Evolutionary conservation across 2,113 vertebrate species (phyloP).

Genomic region (Calonectris borealis): DNA sequence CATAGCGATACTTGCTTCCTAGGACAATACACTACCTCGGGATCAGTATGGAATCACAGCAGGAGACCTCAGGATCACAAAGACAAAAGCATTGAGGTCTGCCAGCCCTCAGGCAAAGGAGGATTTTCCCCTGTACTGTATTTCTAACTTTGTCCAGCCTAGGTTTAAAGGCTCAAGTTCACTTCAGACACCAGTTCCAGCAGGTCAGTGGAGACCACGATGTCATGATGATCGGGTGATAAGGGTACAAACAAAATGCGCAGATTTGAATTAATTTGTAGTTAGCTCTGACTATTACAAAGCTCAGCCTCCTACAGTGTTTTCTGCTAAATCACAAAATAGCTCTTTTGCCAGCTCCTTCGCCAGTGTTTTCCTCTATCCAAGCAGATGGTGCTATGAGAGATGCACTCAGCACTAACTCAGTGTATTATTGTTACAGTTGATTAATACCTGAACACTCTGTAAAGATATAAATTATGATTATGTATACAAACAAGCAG

Average conservation of each 20-base stretch:
- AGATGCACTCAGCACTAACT: background rate
- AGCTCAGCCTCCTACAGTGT: background rate
- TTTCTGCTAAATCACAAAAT: background rate
- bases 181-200: background rate
- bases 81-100: background rate
- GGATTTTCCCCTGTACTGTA: background rate
- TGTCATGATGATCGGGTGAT: rapidly evolving
- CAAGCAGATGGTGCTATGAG: background rate
- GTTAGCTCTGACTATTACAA: background rate
- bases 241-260: rapidly evolving
- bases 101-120: background rate
- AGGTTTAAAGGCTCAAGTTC: background rate
- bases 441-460: slow-evolving; percentile 31
- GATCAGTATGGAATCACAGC: background rate
- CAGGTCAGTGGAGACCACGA: background rate
- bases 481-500: background rate
- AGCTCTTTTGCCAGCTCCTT: background rate
- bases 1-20: rapidly evolving
- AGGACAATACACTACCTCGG: rapidly evolving
- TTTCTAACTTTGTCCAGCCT: background rate
- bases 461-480: background rate
- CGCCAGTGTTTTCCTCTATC: background rate
- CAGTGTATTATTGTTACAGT: background rate
- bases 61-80: background rate
- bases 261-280: background rate